Evolutionary conservation across 2,113 vertebrate genomes (phyloP), one percentile per base, ranked within the genome.

Genomic region (Anolis sagrei): DNA sequence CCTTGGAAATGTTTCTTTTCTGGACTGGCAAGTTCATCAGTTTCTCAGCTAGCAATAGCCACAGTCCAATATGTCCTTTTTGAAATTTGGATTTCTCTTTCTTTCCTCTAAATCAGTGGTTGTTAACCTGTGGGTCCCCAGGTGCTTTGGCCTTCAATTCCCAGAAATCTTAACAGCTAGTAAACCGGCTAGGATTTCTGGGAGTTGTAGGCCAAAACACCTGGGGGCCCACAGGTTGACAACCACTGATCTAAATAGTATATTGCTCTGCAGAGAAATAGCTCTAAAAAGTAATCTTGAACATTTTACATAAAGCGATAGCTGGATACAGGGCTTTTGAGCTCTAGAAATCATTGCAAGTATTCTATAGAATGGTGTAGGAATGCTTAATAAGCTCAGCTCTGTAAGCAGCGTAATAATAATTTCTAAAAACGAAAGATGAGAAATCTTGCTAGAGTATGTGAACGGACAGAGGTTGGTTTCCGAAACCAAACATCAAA

Each of bases 401-500:
- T 62, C 39, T 48, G 61, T 83, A 1, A 23, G 7, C 36, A 70
- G 39, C 25, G 61, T 25, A 14, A 62, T 25, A 25, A 74, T 74
- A 39, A 36, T 79, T 66, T 18, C 8, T 68, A 29, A 58, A 58
- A 25, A 32, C 39, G 29, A 48, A n/a, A 66, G n/a, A 62, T 64
- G 48, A 19, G 8, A 54, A 70, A 18, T 74, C 9, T 75, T 70
- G 62, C 69, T 36, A 77, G 80, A 73, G 70, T 54, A 11, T 0
- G 5, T 58, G 36, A 70, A 89, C 80, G 80, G 70, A 77, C 19
- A 78, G 76, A 58, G 83, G 80, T 69, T 77, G 76, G 10, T 80
- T 85, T 86, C 64, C 61, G 62, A 64, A 25, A 54, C 4, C 64
- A 74, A 86, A 68, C 73, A 81, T 51, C n/a, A 34, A 87, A 84